A percentile compares a stretch with the other conserved stretches of the same genome.
phyloP scores from a whole-genome alignment of 2,797 vertebrate genomes.

The Champsocephalus esox region DNA sequence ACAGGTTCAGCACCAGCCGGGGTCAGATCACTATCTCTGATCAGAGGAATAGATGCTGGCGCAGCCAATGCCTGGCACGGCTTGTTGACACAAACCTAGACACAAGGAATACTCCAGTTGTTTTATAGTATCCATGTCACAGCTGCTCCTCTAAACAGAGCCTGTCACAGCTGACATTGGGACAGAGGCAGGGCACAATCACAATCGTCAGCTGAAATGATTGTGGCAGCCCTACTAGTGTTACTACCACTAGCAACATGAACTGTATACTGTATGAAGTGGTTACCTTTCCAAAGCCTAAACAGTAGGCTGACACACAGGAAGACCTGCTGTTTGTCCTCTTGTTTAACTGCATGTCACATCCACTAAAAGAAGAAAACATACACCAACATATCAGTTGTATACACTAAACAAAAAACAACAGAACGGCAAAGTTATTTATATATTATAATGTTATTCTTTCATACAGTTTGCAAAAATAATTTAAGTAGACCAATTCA shows the following conservation, averaged over 20 bases:
- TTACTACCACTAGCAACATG: neutral
- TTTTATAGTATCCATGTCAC: no score
- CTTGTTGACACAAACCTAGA: slow-evolving; percentile 69
- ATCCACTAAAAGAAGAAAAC: slow-evolving; percentile 22
- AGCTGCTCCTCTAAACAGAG: no score
- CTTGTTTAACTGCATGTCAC: slow-evolving; percentile 37
- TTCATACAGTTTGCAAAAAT: neutral
- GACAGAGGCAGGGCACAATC: no score
- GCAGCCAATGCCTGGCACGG: slow-evolving; percentile 70
- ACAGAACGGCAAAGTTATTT: neutral
- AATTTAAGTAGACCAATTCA: neutral
- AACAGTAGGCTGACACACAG: slow-evolving; percentile 80
- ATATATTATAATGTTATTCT: neutral
- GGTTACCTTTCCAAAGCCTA: slow-evolving; percentile 91
- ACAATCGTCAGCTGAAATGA: neutral
- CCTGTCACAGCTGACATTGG: no score
- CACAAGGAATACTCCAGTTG: neutral
- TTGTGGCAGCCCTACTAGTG: neutral
- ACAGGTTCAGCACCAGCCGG: slow-evolving; percentile 85
- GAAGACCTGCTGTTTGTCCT: slow-evolving; percentile 39
- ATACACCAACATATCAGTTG: slow-evolving; percentile 12
- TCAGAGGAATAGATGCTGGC: slow-evolving; percentile 84
- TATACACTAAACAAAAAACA: neutral
- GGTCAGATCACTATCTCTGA: slow-evolving; percentile 83
- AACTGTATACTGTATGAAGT: neutral